Base-by-base conservation (phyloP, 2,888 invertebrate genomes). In the Icerya purchasi region DNA sequence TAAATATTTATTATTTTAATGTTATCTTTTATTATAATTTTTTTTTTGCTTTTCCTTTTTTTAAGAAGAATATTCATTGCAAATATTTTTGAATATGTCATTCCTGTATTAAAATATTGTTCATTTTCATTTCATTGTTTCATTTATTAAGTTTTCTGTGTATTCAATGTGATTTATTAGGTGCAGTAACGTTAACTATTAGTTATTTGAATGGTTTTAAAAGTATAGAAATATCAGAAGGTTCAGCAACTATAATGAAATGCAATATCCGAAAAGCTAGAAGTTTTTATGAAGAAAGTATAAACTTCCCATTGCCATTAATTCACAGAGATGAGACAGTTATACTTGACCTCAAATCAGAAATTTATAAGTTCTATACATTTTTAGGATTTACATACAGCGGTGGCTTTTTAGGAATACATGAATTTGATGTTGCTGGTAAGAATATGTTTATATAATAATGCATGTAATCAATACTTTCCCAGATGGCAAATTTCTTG, bases 201-300 rank as follows among this genome's bases (percentile, higher is more conserved):
- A 87, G 83, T 70, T 81, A 91, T 65, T 83, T 90, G 65, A 84
- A 85, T 66, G 85, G 85, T 54, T 80, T 80, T 51, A 84, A 89
- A 22, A 82, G 84, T 65, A 94, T 94, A 75, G 91, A 92, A 71
- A 82, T 96, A 61, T 82, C 84, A 68, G 93, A 94, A 74, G 83
- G 84, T 61, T 90, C 86, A 49, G 78, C 82, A 51, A 78, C 89
- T n/a, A 84, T 83, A 1, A 91, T 88, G 1, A 83, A 83, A 50
- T 94, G 94, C 18, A 74, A 72, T 66, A 84, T 90, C 64, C 78
- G 77, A 2, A 73, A 78, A 1, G 78, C 83, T 0, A 82, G 80
- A 63, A 76, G 79, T 56, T 72, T 79, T 2, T 74, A 76, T 8
- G 78, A 75, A 64, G 84, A 86, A 70, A 76, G 79, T 55, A 70